Evolutionary conservation across 2,113 vertebrate species (phyloP), one percentile per base, ranked within the genome.

Genomic region (Toxotes jaculatrix): DNA sequence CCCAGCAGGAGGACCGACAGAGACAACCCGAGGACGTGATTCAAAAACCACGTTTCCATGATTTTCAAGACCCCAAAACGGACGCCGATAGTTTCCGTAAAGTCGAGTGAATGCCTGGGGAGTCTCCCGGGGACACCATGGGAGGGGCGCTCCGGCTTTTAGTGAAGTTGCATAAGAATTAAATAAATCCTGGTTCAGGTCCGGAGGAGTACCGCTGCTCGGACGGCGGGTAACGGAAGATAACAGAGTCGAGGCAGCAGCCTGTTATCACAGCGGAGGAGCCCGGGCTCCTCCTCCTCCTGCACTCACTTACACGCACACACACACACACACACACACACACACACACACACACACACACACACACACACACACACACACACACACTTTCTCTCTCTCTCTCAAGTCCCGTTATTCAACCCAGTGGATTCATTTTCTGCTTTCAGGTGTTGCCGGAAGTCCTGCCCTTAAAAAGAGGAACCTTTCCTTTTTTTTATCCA

Each of bases 1-100:
- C n/a, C 79, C 71, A 91, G 76, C 87, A 93, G 85, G 60, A 95
- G 91, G 84, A 92, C 64, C 78, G 84, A 79, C 83, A 95, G 70
- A 55, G 80, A 90, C 76, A 91, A 47, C 65, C 89, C 81, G 72
- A 80, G 84, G 87, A 89, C 87, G 77, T 83, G 90, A 87, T 81
- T 90, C 90, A 79, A 56, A 68, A 82, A 90, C 79, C 94, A 92
- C 93, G 93, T 92, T 95, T 91, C 93, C 95, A 95, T 95, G 89
- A 90, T 94, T 77, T 60, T 49, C 56, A 79, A 85, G 82, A 78
- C 74, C 88, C 69, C 74, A 62, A 27, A 80, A 69, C 80, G 83
- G 76, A 38, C 53, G 87, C 78, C 74, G 79, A 86, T 61, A 82
- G 88, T 86, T 90, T 86, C 86, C 86, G 77, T 62, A 13, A 86